Evolutionary conservation across 2,888 invertebrate genomes (phyloP).

Genomic region (Stenolophus ochropezus): DNA sequence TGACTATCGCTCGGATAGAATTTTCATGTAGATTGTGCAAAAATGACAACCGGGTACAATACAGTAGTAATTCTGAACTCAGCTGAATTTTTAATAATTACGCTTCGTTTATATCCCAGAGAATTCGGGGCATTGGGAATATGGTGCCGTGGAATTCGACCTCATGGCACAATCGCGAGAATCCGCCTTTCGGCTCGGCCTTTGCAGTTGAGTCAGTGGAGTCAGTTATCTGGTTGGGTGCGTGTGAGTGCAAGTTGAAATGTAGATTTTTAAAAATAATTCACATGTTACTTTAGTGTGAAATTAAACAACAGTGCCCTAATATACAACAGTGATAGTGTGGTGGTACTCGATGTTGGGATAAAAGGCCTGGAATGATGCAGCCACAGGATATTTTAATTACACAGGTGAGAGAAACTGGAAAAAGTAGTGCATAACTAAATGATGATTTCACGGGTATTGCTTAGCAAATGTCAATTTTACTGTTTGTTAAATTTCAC

Average conservation of each 20-base stretch:
- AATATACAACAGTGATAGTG: slow-evolving; percentile 36
- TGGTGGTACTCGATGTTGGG: slow-evolving; percentile 15
- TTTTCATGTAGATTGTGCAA: no score
- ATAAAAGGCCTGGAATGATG: slow-evolving; percentile 48
- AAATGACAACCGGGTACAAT: no score
- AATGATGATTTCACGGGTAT: slow-evolving; percentile 28
- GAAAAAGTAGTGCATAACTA: slow-evolving; percentile 34
- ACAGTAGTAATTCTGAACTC: no score
- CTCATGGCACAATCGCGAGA: no score
- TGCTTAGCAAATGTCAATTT: slow-evolving; percentile 4
- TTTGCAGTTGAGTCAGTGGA: not conserved
- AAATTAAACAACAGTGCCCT: slow-evolving; percentile 15
- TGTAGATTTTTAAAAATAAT: slow-evolving; percentile 30
- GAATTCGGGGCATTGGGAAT: no score
- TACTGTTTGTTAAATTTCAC: slow-evolving; percentile 9
- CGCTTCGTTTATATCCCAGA: no score
- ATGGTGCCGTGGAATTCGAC: no score
- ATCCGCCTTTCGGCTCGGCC: not conserved
- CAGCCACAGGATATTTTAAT: slow-evolving; percentile 57
- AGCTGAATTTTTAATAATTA: no score
- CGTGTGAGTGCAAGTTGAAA: slow-evolving; percentile 1
- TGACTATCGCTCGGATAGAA: no score
- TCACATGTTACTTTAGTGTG: slow-evolving; percentile 10
- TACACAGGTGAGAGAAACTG: slow-evolving; percentile 43
- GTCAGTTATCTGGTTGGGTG: not conserved